These are phyloP conservation scores for Corella eumyota DNA, from an alignment of 23 tunicate genomes.

Conservation along the genomic window DNA sequence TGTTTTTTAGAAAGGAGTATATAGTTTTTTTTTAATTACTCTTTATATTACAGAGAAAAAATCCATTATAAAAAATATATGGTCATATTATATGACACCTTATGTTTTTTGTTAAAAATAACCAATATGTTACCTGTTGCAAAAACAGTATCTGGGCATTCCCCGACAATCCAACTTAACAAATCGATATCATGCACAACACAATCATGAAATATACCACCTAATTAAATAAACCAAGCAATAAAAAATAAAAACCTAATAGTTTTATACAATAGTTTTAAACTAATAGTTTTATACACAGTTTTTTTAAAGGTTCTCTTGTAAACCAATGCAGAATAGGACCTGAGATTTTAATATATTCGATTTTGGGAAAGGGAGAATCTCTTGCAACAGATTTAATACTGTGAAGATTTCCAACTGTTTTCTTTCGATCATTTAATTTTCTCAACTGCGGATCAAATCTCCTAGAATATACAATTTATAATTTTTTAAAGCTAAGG, in stretches of 20 bases:
- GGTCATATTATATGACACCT: too few relatives aligned
- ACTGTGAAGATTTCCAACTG: constrained; percentile 60
- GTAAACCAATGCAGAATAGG: too few relatives aligned
- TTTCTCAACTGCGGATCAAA: constrained; percentile 84
- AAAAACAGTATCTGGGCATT: constrained; percentile 72
- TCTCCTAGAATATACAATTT: constrained; percentile 51
- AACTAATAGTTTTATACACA: too few relatives aligned
- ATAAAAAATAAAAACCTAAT: neutral
- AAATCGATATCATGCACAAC: constrained; percentile 88
- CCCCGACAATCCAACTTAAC: constrained; percentile 56
- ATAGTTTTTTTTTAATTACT: neutral
- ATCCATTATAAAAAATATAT: neutral
- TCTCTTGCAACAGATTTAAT: constrained; percentile 91
- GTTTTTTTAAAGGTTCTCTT: too few relatives aligned
- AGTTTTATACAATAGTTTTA: too few relatives aligned
- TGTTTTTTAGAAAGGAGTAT: neutral
- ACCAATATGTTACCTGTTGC: constrained; percentile 20
- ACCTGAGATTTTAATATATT: constrained; percentile 80
- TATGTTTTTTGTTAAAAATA: neutral
- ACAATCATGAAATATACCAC: constrained; percentile 98
- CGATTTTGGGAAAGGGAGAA: constrained; percentile 76
- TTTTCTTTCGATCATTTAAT: constrained; percentile 10
- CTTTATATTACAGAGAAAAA: too few relatives aligned
- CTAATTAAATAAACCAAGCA: constrained; percentile 8
- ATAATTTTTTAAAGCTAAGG: too few relatives aligned